These are phyloP conservation scores for Dinomys branickii DNA, from an alignment of 2,113 vertebrate species.

Conservation along the genomic window DNA sequence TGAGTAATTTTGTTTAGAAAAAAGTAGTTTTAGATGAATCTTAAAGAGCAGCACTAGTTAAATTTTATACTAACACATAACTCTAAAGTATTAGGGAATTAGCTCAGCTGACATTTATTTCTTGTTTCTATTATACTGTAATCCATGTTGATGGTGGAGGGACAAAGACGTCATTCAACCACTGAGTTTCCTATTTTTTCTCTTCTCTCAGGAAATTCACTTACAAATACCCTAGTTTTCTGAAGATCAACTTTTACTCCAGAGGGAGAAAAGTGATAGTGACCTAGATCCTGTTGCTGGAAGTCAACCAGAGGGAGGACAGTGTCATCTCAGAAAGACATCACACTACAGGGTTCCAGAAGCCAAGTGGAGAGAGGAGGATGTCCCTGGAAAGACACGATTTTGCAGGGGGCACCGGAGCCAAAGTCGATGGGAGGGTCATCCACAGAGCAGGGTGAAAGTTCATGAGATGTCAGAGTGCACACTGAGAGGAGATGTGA, in stretches of 20 bases:
- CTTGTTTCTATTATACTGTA: neutral
- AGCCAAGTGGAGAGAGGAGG: neutral
- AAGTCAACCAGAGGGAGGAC: neutral
- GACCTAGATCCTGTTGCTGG: neutral
- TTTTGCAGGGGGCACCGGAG: rapidly evolving
- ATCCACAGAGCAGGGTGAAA: neutral
- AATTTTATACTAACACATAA: neutral
- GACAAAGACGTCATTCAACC: neutral
- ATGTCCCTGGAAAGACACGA: too few species aligned
- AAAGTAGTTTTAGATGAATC: neutral
- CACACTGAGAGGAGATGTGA: neutral
- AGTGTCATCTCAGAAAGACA: neutral
- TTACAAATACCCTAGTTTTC: neutral
- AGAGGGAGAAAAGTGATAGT: neutral
- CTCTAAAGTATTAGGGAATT: neutral
- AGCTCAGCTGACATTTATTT: neutral
- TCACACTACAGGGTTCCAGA: neutral
- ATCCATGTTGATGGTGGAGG: too few species aligned
- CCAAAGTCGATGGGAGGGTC: too few species aligned
- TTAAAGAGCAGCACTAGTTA: neutral
- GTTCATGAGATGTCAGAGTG: neutral
- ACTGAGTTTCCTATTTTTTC: neutral
- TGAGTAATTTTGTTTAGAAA: neutral
- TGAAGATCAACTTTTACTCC: neutral
- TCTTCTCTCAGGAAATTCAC: neutral